Base-by-base conservation (phyloP, 1,140 invertebrate genomes). In the Muscidifurax raptorellus region DNA sequence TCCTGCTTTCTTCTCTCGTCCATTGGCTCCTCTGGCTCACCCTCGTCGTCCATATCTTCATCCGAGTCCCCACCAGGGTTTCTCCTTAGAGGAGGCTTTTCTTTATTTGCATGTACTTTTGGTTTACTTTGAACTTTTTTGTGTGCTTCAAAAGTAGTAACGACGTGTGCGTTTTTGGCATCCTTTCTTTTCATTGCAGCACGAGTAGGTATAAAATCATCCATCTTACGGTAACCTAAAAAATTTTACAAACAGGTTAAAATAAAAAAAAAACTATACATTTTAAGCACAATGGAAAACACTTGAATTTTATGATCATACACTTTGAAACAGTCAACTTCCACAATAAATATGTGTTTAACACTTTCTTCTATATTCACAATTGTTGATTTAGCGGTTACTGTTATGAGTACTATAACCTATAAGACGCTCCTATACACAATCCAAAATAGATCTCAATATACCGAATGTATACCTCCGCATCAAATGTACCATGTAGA, bases 141-240 rank as follows among this genome's bases (percentile, higher is more conserved):
- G 36, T 93, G 90, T 4, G 91, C 88, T 86, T 93, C 89, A 86
- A 93, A 95, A 82, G 90, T 93, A 0, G 94, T 91, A 18, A 93
- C 88, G 82, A 94, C 47, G 77, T 94, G 94, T 84, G 94, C 88
- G 47, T 87, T 89, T 81, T 90, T 86, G 13, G 89, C 88, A 85
- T 93, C 91, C 85, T 93, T 92, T 86, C 93, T 91, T 3, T 93
- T 87, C 81, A 93, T 82, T 0, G 95, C 94, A n/a, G 92, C 94
- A 90, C 93, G 93, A 18, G 95, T 95, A 78, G 92, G 88, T 80
- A 94, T 87, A 86, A 94, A 94, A 77, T 91, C 89, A 6, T 89
- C 88, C 91, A 91, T 92, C 9, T 15, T 80, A 18, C 2, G 25
- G 10, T 82, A 85, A 77, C 72, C 80, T 82, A 85, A 67, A 85